Conservation (phyloP, 1,140 invertebrate species). For the Aphis craccivora region DNA sequence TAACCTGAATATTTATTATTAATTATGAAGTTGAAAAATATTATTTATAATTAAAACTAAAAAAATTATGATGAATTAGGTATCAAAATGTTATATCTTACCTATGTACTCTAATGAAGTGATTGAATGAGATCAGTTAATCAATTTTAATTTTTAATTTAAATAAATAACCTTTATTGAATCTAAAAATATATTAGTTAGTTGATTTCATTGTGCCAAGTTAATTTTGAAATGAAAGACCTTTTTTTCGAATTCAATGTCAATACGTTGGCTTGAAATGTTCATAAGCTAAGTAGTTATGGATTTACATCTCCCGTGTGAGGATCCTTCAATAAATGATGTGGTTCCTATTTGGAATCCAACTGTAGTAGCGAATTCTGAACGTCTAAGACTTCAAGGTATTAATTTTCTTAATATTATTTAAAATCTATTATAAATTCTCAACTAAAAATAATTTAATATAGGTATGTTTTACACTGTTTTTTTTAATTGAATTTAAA, state of each 20-base stretch:
- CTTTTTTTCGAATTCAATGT: constrained; percentile 46
- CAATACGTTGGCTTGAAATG: constrained; percentile 28
- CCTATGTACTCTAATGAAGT: not conserved
- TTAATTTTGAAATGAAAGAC: constrained; percentile 53
- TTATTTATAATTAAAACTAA: not conserved
- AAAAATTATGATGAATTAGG: not conserved
- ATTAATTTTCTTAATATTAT: constrained; percentile 1
- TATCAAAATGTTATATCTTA: not conserved
- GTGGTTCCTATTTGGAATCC: constrained; percentile 57
- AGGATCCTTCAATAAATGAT: constrained; percentile 38
- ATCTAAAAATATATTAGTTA: constrained; percentile 38
- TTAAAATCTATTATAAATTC: not conserved
- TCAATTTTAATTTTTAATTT: not conserved
- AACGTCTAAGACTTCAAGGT: constrained; percentile 50
- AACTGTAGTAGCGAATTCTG: constrained; percentile 32
- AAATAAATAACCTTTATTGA: constrained; percentile 46
- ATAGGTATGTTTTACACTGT: not conserved
- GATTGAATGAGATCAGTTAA: not conserved
- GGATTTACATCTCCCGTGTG: constrained; percentile 54
- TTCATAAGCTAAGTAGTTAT: constrained; percentile 31
- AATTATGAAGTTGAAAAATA: not conserved
- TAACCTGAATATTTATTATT: not conserved
- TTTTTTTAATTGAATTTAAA: not conserved
- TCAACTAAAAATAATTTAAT: not conserved
- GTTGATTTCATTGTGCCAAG: constrained; percentile 47